These are phyloP conservation scores for Agrochola circellaris DNA, from an alignment of 2,888 invertebrate genomes.

Conservation along the genomic window DNA sequence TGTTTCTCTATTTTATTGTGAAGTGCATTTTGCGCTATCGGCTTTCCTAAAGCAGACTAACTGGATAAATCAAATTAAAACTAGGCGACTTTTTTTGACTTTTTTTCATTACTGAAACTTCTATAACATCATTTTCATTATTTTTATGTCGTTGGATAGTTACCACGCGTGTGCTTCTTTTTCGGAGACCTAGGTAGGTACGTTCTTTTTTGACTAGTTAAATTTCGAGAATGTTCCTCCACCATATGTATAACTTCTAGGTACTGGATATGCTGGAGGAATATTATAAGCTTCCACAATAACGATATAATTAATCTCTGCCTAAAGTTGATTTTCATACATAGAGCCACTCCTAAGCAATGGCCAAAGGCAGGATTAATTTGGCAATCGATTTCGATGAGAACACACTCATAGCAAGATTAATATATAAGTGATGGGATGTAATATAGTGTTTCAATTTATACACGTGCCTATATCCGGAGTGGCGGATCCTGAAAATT, in stretches of 20 bases:
- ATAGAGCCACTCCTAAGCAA: not conserved
- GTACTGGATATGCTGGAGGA: too few species aligned
- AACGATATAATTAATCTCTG: not conserved
- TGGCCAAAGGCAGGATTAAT: not conserved
- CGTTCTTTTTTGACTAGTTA: not conserved
- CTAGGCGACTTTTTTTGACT: not conserved
- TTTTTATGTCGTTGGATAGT: not conserved
- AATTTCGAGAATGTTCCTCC: not conserved
- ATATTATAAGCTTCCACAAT: not conserved
- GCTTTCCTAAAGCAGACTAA: not conserved
- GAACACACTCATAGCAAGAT: not conserved
- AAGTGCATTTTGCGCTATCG: not conserved
- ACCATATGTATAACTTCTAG: not conserved
- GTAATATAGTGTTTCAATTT: conserved; percentile 43
- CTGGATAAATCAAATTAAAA: not conserved
- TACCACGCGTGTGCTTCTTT: not conserved
- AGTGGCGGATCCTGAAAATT: conserved; percentile 62
- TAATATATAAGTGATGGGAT: not conserved
- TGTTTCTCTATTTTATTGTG: not conserved
- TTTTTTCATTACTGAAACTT: not conserved
- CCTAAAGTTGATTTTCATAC: not conserved
- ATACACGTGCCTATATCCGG: conserved; percentile 13
- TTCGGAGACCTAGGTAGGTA: too few species aligned
- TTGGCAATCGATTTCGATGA: not conserved
- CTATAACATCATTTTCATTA: not conserved